Evolutionary conservation across 2,113 vertebrate genomes (phyloP).

Genomic region (Choloepus hoffmanni): DNA sequence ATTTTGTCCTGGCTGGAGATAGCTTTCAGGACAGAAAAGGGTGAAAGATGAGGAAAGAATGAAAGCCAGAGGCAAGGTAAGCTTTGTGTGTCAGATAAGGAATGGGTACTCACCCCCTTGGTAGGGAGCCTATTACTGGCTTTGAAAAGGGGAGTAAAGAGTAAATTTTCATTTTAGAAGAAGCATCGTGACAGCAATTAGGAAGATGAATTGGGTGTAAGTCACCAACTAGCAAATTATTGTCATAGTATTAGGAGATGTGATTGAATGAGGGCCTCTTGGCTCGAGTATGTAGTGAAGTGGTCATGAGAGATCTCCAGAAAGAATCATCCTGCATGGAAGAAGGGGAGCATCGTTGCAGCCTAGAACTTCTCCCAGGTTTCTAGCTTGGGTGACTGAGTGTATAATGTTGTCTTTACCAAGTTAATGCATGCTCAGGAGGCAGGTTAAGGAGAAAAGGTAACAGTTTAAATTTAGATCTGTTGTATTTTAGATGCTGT

Average conservation of each 20-base stretch:
- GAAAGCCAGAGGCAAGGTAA: neutral
- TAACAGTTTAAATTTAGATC: neutral
- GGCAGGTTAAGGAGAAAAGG: neutral
- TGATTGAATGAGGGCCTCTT: no score
- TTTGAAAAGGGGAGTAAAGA: neutral
- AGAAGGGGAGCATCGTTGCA: neutral
- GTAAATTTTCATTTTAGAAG: neutral
- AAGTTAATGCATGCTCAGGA: neutral
- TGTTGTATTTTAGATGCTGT: neutral
- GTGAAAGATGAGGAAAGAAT: neutral
- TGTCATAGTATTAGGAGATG: neutral
- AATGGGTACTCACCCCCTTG: fast-evolving
- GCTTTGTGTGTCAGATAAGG: neutral
- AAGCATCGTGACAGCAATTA: neutral
- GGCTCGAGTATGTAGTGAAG: fast-evolving
- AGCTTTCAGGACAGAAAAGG: neutral
- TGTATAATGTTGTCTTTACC: neutral
- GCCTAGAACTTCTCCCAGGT: neutral
- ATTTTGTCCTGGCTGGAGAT: neutral
- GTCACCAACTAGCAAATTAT: neutral
- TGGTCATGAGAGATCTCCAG: neutral
- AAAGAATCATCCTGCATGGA: no score
- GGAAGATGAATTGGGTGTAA: no score
- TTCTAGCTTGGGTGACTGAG: neutral
- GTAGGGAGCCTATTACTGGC: neutral